Evolutionary conservation across 2,113 vertebrate species (phyloP).

Genomic region (Propithecus coquereli): DNA sequence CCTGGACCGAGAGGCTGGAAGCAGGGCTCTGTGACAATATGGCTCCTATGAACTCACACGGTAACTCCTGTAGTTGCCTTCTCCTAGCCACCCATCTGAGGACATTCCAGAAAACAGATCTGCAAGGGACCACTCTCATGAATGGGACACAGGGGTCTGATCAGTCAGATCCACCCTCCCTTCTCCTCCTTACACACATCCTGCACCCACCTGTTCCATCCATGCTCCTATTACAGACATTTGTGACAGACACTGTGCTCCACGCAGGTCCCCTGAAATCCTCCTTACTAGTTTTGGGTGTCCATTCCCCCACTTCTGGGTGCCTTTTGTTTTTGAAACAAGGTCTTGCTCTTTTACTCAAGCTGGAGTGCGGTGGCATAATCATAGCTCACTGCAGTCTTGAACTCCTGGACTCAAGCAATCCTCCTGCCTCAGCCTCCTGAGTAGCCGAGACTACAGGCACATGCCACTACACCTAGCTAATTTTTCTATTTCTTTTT

Average conservation of each 20-base stretch:
- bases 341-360: too few species aligned
- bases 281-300: not conserved
- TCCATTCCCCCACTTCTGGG: not conserved
- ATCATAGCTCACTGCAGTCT: too few species aligned
- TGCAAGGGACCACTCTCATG: not conserved
- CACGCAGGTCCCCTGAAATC: not conserved
- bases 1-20: not conserved
- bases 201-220: not conserved
- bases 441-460: too few species aligned
- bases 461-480: too few species aligned
- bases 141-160: not conserved
- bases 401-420: too few species aligned
- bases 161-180: not conserved
- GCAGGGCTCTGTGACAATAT: not conserved
- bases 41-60: not conserved
- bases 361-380: too few species aligned
- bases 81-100: not conserved
- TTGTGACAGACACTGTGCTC: not conserved
- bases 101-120: not conserved
- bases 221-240: not conserved
- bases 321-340: too few species aligned
- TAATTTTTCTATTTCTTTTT: too few species aligned
- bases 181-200: not conserved
- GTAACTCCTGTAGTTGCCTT: not conserved
- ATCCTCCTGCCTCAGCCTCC: too few species aligned